Conservation (phyloP, 1,140 invertebrate species). For the Magallana angulata region DNA sequence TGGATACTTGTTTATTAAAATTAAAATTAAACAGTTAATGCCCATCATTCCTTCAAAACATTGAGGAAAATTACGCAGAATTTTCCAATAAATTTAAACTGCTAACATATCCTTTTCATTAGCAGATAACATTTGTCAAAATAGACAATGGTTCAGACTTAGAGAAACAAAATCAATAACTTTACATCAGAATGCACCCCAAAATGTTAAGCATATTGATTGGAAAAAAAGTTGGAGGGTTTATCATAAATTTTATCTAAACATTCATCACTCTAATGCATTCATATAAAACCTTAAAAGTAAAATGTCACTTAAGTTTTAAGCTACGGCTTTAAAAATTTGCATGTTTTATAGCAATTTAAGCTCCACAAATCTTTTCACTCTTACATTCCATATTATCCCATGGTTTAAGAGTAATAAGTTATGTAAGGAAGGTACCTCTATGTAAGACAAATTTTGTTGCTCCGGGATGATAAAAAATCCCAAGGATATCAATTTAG, state of each 20-base stretch:
- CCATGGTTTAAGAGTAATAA: background rate
- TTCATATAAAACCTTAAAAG: background rate
- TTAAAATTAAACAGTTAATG: too few species aligned
- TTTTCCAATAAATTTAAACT: too few species aligned
- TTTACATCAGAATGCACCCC: background rate
- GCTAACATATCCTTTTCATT: background rate
- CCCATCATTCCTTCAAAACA: too few species aligned
- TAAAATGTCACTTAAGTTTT: conserved; percentile 14
- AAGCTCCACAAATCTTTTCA: background rate
- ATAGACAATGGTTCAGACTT: background rate
- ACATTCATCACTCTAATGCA: background rate
- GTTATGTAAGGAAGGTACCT: background rate
- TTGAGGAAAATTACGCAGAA: too few species aligned
- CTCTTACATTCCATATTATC: background rate
- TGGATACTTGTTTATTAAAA: too few species aligned
- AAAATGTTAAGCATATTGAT: background rate
- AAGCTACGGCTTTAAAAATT: background rate
- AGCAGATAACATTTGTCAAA: conserved; percentile 16
- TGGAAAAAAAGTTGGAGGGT: background rate
- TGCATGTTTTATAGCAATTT: background rate
- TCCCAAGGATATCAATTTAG: too few species aligned
- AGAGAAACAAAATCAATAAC: background rate
- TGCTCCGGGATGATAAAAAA: too few species aligned
- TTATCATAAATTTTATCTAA: conserved; percentile 13
- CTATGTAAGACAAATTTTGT: background rate